Conservation (phyloP, 1,140 invertebrate genomes). For the Zaprionus capensis region DNA sequence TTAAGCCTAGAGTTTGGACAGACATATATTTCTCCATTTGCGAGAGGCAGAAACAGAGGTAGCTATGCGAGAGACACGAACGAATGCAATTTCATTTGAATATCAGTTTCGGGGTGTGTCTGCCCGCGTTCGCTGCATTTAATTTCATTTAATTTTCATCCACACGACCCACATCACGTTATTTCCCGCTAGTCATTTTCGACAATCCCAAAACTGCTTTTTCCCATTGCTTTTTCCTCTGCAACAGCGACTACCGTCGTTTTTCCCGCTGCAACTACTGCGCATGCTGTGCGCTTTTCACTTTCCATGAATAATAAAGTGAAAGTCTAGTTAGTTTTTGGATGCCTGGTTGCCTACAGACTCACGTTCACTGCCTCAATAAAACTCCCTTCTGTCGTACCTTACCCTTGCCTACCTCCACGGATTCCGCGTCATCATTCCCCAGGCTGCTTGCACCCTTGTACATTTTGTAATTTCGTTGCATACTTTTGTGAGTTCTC, state of each 20-base stretch:
- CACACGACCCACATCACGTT: slow-evolving; percentile 67
- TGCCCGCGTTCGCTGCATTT: slow-evolving; percentile 63
- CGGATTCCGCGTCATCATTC: not conserved
- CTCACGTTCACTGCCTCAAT: slow-evolving; percentile 35
- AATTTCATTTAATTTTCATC: slow-evolving; percentile 80
- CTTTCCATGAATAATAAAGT: slow-evolving; percentile 83
- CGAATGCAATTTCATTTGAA: slow-evolving; percentile 61
- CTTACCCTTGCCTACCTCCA: not conserved
- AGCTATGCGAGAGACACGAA: slow-evolving; percentile 10
- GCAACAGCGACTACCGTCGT: not conserved
- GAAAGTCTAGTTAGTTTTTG: slow-evolving; percentile 80
- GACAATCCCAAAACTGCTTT: slow-evolving; percentile 64
- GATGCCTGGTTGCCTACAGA: slow-evolving; percentile 27
- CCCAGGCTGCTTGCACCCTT: slow-evolving; percentile 35
- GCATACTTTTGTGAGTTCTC: slow-evolving; percentile 68
- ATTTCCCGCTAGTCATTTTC: slow-evolving; percentile 74
- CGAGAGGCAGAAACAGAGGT: not conserved
- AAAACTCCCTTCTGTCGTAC: not conserved
- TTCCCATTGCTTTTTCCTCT: slow-evolving; percentile 22
- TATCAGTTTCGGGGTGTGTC: slow-evolving; percentile 38
- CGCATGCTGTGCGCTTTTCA: slow-evolving; percentile 75
- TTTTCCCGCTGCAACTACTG: slow-evolving; percentile 23
- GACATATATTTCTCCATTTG: slow-evolving; percentile 12
- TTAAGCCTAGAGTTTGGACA: slow-evolving; percentile 35
- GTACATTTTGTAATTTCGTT: slow-evolving; percentile 81